Percentiles rank a stretch among this genome's conserved stretches.
These are phyloP conservation scores for Threskiornis aethiopicus DNA, from an alignment of 2,797 vertebrate genomes.

Conservation along the genomic window DNA sequence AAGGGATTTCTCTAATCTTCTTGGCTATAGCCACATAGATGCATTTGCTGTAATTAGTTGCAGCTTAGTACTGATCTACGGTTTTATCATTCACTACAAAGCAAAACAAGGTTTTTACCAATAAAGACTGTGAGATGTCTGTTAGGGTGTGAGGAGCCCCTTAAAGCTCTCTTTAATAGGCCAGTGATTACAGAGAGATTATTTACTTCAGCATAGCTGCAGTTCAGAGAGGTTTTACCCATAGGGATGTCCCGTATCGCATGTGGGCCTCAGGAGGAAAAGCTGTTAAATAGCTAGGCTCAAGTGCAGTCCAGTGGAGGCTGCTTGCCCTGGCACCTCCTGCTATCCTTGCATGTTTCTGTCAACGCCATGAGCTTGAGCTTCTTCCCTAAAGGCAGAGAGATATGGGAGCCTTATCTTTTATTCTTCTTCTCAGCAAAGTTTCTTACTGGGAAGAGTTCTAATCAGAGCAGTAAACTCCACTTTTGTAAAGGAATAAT, in stretches of 20 bases:
- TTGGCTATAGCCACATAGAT: background rate
- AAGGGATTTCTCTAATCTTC: background rate
- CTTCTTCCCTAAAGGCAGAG: background rate
- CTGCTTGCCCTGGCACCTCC: background rate
- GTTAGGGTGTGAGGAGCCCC: background rate
- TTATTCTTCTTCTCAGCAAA: background rate
- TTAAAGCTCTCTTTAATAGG: background rate
- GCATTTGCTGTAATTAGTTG: background rate
- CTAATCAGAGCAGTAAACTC: background rate
- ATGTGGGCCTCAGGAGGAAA: rapidly evolving
- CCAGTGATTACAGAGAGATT: background rate
- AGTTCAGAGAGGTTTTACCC: background rate
- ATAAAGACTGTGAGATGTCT: background rate
- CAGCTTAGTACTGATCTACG: background rate
- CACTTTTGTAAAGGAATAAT: background rate
- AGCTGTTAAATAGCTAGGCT: background rate
- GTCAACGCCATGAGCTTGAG: background rate
- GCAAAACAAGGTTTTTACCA: background rate
- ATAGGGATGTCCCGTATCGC: rapidly evolving
- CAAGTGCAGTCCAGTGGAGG: background rate
- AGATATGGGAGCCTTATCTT: background rate
- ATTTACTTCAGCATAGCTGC: background rate
- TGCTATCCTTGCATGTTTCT: background rate
- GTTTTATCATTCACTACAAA: background rate
- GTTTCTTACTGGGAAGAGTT: background rate